Evolutionary conservation across 2,113 vertebrate genomes (phyloP).

Genomic region (Thunnus thynnus): DNA sequence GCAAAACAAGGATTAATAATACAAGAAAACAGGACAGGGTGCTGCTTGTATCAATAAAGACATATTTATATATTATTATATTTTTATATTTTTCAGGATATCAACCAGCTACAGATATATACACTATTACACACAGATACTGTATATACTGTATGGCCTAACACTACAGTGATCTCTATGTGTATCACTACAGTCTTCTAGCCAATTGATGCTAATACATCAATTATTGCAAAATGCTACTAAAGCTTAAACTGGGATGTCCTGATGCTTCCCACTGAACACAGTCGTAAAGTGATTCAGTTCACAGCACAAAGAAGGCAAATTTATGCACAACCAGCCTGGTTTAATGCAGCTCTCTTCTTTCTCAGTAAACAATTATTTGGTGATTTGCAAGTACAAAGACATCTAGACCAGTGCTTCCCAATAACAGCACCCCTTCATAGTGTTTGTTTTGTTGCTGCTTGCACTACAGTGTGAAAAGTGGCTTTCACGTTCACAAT

Average conservation of each 20-base stretch:
- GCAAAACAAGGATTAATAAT: conserved; percentile 7
- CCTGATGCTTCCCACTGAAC: conserved; percentile 58
- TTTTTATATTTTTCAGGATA: background rate
- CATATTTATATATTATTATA: no score
- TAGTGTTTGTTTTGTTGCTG: no score
- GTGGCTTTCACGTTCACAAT: no score
- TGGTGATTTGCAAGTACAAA: no score
- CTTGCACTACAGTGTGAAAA: no score
- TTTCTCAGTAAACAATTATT: no score
- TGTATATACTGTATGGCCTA: background rate
- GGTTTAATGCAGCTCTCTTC: background rate
- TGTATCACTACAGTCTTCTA: conserved; percentile 2
- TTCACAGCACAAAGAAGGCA: background rate
- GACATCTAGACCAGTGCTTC: no score
- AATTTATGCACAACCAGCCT: background rate
- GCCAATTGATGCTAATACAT: conserved; percentile 30
- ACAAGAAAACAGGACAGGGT: background rate
- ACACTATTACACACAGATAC: conserved; percentile 37
- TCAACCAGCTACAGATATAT: conserved; percentile 29
- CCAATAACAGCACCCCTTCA: no score
- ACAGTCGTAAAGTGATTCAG: background rate
- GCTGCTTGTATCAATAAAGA: conserved; percentile 5
- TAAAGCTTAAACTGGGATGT: conserved; percentile 40
- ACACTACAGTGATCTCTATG: background rate
- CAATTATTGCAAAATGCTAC: conserved; percentile 1